Conservation (phyloP, 1,140 invertebrate genomes). For the Cotesia chilonis region DNA sequence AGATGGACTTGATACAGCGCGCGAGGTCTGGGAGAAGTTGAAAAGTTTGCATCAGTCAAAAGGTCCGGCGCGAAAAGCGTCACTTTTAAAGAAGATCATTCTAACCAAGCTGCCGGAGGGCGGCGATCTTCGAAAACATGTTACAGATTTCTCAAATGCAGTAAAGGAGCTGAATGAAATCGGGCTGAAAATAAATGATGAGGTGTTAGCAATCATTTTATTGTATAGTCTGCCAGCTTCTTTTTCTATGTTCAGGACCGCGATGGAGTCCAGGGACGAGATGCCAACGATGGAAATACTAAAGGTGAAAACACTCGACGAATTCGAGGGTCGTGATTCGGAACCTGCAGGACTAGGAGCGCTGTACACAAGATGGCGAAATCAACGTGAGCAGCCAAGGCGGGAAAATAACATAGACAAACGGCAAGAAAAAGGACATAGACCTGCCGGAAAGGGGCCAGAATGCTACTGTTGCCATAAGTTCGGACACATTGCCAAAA, state of each 20-base stretch:
- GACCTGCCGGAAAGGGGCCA: conserved; percentile 3
- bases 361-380: conserved; percentile 23
- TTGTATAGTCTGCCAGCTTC: conserved; percentile 33
- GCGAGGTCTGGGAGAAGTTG: conserved; percentile 37
- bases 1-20: conserved; percentile 23
- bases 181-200: conserved; percentile 15
- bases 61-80: conserved; percentile 37
- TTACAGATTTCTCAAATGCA: conserved; percentile 30
- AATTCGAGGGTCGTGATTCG: conserved; percentile 27
- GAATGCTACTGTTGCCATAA: conserved; percentile 27
- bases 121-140: conserved; percentile 24
- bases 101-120: conserved; percentile 24
- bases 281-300: conserved; percentile 35
- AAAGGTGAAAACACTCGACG: conserved; percentile 40
- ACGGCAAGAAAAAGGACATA: background rate
- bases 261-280: conserved; percentile 38
- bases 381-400: background rate
- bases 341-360: conserved; percentile 13
- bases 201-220: conserved; percentile 33
- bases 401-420: background rate
- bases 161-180: conserved; percentile 35
- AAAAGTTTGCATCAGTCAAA: conserved; percentile 32
- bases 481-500: conserved; percentile 22
- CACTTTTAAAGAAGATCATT: conserved; percentile 25
- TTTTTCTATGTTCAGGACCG: conserved; percentile 35